Evolutionary conservation across 2,797 vertebrate species (phyloP).

Genomic region (Falco berigora): DNA sequence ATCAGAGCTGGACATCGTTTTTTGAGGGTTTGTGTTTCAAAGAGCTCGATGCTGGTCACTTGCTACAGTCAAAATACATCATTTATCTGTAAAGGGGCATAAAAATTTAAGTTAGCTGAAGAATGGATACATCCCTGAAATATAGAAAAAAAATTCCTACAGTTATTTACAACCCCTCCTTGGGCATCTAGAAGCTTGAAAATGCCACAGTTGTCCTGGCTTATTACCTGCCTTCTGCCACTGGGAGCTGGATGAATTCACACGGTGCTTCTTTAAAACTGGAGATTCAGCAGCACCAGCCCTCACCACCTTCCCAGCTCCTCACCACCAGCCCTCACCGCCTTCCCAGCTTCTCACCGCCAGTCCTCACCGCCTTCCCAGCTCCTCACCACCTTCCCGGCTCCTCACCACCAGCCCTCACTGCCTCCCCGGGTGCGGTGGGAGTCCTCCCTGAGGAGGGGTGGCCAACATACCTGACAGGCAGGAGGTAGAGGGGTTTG

Average conservation of each 20-base stretch:
- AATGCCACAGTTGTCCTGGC: background rate
- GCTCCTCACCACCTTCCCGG: too few species aligned
- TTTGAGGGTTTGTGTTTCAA: slow-evolving; percentile 34
- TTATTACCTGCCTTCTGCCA: background rate
- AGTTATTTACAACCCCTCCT: background rate
- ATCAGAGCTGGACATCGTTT: slow-evolving; percentile 63
- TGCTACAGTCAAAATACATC: slow-evolving; percentile 9
- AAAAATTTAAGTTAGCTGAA: slow-evolving; percentile 23
- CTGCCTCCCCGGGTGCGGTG: background rate
- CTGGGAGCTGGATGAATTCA: background rate
- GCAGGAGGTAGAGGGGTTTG: background rate
- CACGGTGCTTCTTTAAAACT: background rate
- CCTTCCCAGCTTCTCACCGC: background rate
- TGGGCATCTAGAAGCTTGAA: background rate
- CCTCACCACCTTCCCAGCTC: background rate
- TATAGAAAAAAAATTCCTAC: background rate
- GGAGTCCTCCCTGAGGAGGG: background rate
- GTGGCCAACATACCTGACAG: background rate
- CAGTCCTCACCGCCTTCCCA: rapidly evolving
- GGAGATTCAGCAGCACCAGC: background rate
- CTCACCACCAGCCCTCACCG: too few species aligned
- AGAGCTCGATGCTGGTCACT: slow-evolving; percentile 5
- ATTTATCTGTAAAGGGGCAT: slow-evolving; percentile 21
- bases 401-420: too few species aligned
- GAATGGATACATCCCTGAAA: background rate